phyloP scores from a whole-genome alignment of 2,113 vertebrate species.

The Microcebus murinus region DNA sequence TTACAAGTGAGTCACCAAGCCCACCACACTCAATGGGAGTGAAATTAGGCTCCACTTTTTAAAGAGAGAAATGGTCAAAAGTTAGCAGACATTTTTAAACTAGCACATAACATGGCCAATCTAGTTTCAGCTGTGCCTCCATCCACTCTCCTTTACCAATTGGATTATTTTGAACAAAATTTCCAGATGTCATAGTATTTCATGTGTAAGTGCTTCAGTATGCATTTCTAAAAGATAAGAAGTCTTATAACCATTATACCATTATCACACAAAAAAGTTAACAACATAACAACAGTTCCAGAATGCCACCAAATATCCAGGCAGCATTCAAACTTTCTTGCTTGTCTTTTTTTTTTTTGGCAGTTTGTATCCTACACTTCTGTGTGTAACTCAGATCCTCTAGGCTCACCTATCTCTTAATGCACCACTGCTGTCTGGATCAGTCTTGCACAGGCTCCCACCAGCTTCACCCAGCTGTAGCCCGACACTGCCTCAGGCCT shows the following conservation, averaged over 20 bases:
- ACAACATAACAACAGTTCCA: neutral
- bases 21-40: neutral
- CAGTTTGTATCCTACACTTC: neutral
- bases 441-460: neutral
- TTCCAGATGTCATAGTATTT: slow-evolving; percentile 1
- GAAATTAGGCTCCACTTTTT: neutral
- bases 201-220: neutral
- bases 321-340: neutral
- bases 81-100: neutral
- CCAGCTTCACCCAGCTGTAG: neutral
- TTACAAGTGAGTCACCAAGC: neutral
- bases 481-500: neutral
- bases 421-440: neutral
- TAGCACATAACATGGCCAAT: neutral
- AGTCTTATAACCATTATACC: neutral
- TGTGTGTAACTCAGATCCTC: neutral
- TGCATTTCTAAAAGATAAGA: slow-evolving; percentile 11
- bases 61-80: neutral
- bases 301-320: neutral
- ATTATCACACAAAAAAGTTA: slow-evolving; percentile 20
- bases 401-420: neutral
- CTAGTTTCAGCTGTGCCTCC: neutral
- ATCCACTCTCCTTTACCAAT: neutral
- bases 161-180: slow-evolving; percentile 30
- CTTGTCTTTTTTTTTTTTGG: neutral